A percentile compares a stretch with the other conserved stretches of the same genome.
Conservation (phyloP, 1,140 invertebrate genomes). For the Oncopodura yosiiana region DNA sequence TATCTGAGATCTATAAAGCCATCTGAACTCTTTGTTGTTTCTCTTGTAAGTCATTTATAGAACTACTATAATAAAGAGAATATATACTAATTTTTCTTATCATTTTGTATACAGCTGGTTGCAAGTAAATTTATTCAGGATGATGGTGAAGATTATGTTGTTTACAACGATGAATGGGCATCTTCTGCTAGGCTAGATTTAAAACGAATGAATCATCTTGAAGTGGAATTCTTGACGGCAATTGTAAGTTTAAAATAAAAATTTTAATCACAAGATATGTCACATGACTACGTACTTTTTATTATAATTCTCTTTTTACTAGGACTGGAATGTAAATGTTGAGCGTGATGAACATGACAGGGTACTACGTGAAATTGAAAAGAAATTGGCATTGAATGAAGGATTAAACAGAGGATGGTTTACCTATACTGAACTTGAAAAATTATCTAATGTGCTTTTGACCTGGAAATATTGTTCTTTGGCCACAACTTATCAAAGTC, state of each 20-base stretch:
- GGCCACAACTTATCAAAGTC: conserved; percentile 21
- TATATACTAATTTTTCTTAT: conserved; percentile 23
- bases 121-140: conserved; percentile 90
- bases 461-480: conserved; percentile 16
- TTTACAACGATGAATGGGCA: conserved; percentile 82
- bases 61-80: neutral
- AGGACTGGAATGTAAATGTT: conserved; percentile 78
- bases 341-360: conserved; percentile 58
- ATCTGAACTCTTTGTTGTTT: conserved; percentile 82
- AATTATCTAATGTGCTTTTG: conserved; percentile 16
- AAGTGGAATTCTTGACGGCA: conserved; percentile 76
- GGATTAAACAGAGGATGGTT: conserved; percentile 66
- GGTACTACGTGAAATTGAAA: conserved; percentile 57
- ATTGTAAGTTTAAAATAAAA: conserved; percentile 56
- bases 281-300: neutral
- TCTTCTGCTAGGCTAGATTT: conserved; percentile 61
- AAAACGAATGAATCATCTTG: conserved; percentile 66
- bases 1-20: conserved; percentile 71
- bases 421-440: conserved; percentile 67
- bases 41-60: conserved; percentile 55
- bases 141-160: conserved; percentile 78
- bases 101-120: conserved; percentile 63
- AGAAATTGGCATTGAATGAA: conserved; percentile 57
- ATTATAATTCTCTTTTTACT: conserved; percentile 31
- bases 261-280: conserved; percentile 14